Base-by-base conservation (phyloP, 2,113 vertebrate genomes). In the Hydropotes inermis region DNA sequence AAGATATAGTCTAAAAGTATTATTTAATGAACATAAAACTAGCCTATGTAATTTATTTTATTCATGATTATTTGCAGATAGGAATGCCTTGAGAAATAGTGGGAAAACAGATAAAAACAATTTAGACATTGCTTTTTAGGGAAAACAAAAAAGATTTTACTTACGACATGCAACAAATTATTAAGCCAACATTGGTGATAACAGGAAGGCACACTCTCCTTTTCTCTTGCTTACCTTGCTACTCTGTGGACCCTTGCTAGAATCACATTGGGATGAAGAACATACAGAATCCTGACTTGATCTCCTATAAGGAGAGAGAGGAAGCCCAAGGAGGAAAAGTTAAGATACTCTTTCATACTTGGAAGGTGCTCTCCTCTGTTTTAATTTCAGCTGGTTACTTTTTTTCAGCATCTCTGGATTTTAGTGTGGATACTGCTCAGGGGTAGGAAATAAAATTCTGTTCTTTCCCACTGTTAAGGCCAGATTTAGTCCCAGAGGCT, bases 211-310 rank as follows among this genome's bases (percentile, higher is more conserved):
- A 47, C 1, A 21, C 6, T 19, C 28, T 61, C 21, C 36, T 21
- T 33, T 1, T 76, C 25, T 61, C 33, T 27, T n/a, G 30, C 95
- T 94, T 87, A 98, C 98, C 98, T 98, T 98, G 81, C 96, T 98
- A 14, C 98, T 98, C 47, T 97, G 97, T 6, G 95, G 55, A 33
- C 97, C 97, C 30, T 79, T 98, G 87, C 97, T 98, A 28, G 98
- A 98, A 3, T 97, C 98, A 91, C 94, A 97, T 0, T 97, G 98
- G 52, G 95, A 97, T 0, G 98, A 98, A 11, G 97, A 98, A 7
- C 95, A 95, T 25, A 98, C 10, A 13, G 98, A 98, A 23, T 98
- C 98, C 81, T 98, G 96, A 81, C 98, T 98, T 25, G 64, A 55
- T 94, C 47, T 94, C 91, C 98, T 98, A 1, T 3, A 39, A 79